Evolutionary conservation across 2,888 invertebrate genomes (phyloP), one percentile per base, ranked within the genome.

Genomic region (Yponomeuta cagnagella): DNA sequence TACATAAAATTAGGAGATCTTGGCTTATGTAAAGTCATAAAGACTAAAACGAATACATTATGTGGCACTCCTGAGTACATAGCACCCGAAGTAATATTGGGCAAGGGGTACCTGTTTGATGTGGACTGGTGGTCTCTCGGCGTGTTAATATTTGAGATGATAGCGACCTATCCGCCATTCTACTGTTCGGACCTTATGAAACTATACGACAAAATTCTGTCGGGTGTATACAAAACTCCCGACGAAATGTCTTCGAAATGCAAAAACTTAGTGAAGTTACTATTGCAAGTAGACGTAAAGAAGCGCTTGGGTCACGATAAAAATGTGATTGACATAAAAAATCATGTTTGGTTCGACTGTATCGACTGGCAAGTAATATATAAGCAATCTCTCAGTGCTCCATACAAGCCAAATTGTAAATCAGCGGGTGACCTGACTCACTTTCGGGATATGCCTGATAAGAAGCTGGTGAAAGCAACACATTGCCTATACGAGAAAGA

Each of bases 71-170:
- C 99, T 0, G 98, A 99, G 86, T 99, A 99, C 87, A 89, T 99
- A 73, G 98, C 99, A 0, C 97, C 97, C 0, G 98, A 98, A 89
- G 95, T 96, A 33, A 97, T 98, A 75, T 93, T 97, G 75, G 96
- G 95, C 58, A 97, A 97, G 85, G 98, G 98, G 0, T 98, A 99
- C 87, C 96, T 97, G 63, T 95, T 94, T 78, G 95, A 97, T 0
- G 98, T 97, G 0, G 99, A 99, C 82, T 99, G 98, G 98, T 99
- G 98, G 98, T 95, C 98, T 0, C 93, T 97, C 68, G 99, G 97
- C 0, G 94, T 98, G 0, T 90, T 98, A 10, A 92, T 98, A 64
- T 98, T 93, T 84, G 98, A 98, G 92, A 96, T 98, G 95, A 94
- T 94, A 67, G 95, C 96, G 5, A 99, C 99, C 0, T 96, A 95